A percentile compares a stretch with the other conserved stretches of the same genome.
phyloP scores from a whole-genome alignment of 2,797 vertebrate genomes.

The Lerista edwardsae region DNA sequence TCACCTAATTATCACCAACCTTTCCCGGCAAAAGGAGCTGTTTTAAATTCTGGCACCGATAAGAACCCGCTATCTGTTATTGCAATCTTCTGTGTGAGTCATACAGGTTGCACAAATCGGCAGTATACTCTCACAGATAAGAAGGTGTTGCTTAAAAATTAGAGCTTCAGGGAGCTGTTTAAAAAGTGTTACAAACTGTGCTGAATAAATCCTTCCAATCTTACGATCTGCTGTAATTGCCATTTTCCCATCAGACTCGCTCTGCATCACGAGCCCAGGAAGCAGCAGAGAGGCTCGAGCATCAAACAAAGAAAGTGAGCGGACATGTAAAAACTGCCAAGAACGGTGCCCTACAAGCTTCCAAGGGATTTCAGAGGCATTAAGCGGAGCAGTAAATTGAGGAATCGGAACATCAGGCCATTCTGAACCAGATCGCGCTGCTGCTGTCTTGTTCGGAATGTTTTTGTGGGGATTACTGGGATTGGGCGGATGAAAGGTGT shows the following conservation, averaged over 20 bases:
- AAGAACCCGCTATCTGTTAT: constrained; percentile 41
- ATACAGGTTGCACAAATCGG: constrained; percentile 29
- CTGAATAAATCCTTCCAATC: constrained; percentile 32
- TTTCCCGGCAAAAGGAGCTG: constrained; percentile 34
- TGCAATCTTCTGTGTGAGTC: constrained; percentile 34
- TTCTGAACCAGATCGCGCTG: not conserved
- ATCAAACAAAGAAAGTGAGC: not conserved
- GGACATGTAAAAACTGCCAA: not conserved
- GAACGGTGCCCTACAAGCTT: not conserved
- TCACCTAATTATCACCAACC: constrained; percentile 23
- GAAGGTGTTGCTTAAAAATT: constrained; percentile 41
- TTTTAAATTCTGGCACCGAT: constrained; percentile 46
- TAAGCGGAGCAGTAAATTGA: constrained; percentile 21
- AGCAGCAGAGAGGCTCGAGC: not conserved
- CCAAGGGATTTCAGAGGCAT: constrained; percentile 5
- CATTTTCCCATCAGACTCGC: constrained; percentile 29
- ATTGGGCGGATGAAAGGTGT: not conserved
- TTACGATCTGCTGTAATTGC: constrained; percentile 38
- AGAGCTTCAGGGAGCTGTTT: constrained; percentile 42
- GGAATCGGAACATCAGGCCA: fast-evolving
- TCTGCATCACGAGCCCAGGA: not conserved
- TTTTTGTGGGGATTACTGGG: constrained; percentile 7
- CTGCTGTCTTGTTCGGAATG: not conserved
- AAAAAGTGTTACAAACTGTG: constrained; percentile 42
- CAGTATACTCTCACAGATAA: constrained; percentile 31